Base-by-base conservation (phyloP, 2,888 invertebrate genomes). In the Drosophila falleni region DNA sequence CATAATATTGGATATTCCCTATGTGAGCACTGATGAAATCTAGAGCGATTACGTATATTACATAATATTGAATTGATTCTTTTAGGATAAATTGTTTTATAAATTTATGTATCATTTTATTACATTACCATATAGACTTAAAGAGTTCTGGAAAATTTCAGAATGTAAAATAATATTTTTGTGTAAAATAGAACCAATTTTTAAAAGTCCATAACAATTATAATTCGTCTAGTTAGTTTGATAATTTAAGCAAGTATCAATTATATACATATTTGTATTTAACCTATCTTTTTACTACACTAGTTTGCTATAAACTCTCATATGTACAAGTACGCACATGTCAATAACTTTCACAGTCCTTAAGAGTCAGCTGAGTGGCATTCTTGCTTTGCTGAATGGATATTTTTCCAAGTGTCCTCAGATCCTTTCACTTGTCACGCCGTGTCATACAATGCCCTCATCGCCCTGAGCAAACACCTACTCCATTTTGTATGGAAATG, bases 361-460 rank as follows among this genome's bases (percentile, higher is more conserved):
- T 47, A 46, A 50, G 69, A 70, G 50, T 8, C 41, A 56, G 26
- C 6, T 46, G 51, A 67, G 58, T 19, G 39, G 16, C 46, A 29
- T 39, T 16, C 31, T 11, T 41, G 23, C 13, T 23, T 26, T 19
- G 35, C 15, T 54, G 69, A 42, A 29, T 35, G 19, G 29, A 60
- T 42, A 71, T 50, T 61, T 23, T 44, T 9, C 13, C 54, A 74
- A 50, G 60, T 67, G 55, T 54, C 35, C 64, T 61, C 63, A 67
- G 62, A 64, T 84, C 81, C 83, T 87, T 83, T 87, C 87, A 87
- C 83, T 83, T 83, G 81, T 87, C 81, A 71, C 60, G 54, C 54
- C 65, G 50, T 70, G 64, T 72, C 71, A 74, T 23, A 61, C 66
- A 74, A 69, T 74, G 65, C 23, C 44, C 51, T 50, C 47, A 71